Evolutionary conservation across 2,888 invertebrate species (phyloP), one percentile per base, ranked within the genome.

Genomic region (Epiblema foenella): DNA sequence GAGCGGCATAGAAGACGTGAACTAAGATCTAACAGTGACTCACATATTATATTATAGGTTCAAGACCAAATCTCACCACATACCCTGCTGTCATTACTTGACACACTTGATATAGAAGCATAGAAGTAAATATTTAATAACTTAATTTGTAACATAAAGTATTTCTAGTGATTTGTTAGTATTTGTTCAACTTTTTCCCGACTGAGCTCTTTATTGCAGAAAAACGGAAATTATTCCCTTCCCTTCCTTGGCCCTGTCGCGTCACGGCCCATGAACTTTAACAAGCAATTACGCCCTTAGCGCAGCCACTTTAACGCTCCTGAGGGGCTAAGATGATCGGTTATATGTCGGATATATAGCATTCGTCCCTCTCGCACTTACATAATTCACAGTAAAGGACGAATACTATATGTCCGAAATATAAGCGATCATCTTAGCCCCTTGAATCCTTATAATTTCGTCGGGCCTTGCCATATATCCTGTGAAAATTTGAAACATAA

Each of bases 251-350:
- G 62, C 67, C 77, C 77, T 77, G 39, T 24, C 64, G 54, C 76
- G 81, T 79, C 82, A 87, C 85, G 89, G 85, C 77, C 83, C 90
- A 87, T 89, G 86, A 85, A 88, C 84, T 87, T 90, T 90, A 88
- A 91, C 87, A 90, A 88, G 86, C 87, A 83, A 84, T 84, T 84
- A 84, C 83, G 78, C 78, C 83, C 83, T 82, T 78, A 79, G 81
- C 77, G 76, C 79, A 79, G 77, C 79, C 79, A 80, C 79, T 82
- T 80, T 81, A 82, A 79, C 77, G 77, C 74, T 78, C 73, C 79
- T 79, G 80, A 78, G 82, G 78, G 29, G 29, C 2, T n/a, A n/a
- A n/a, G n/a, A n/a, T n/a, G n/a, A n/a, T n/a, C n/a, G n/a, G n/a
- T n/a, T n/a, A n/a, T n/a, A n/a, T n/a, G n/a, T n/a, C n/a, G n/a